phyloP scores from a whole-genome alignment of 2,797 vertebrate genomes.

The Cossypha heuglini region DNA sequence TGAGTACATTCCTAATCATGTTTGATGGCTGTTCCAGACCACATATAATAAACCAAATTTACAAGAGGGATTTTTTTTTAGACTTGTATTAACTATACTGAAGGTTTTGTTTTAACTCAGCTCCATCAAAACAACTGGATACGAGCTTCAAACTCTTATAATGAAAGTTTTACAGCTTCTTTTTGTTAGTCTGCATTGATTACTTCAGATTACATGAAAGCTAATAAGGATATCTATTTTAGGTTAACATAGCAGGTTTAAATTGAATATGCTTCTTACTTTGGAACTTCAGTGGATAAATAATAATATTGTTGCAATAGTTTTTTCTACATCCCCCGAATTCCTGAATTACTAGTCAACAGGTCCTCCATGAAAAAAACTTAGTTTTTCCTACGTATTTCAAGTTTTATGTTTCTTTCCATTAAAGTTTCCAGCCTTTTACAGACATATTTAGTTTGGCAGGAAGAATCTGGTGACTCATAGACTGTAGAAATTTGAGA shows the following conservation, averaged over 20 bases:
- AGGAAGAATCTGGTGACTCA: constrained; percentile 78
- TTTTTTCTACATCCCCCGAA: constrained; percentile 55
- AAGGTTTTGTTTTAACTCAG: neutral
- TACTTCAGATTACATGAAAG: neutral
- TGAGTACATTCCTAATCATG: neutral
- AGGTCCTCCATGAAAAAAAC: constrained; percentile 75
- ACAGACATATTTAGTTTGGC: constrained; percentile 84
- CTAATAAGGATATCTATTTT: neutral
- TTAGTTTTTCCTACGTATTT: constrained; percentile 76
- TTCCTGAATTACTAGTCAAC: constrained; percentile 75
- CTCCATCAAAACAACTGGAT: neutral
- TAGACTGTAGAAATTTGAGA: constrained; percentile 80
- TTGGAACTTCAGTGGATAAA: constrained; percentile 35
- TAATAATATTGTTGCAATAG: neutral
- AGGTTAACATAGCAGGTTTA: neutral
- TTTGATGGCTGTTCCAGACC: neutral
- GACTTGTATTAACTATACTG: neutral
- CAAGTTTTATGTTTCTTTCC: constrained; percentile 82
- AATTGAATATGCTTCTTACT: neutral
- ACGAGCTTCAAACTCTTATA: neutral
- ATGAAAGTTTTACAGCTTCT: neutral
- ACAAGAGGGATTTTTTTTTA: neutral
- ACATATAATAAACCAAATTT: neutral
- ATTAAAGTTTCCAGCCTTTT: constrained; percentile 80
- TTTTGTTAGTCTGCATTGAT: neutral